phyloP scores from a whole-genome alignment of 2,797 vertebrate species.

The Micropoecilia bifurca region DNA sequence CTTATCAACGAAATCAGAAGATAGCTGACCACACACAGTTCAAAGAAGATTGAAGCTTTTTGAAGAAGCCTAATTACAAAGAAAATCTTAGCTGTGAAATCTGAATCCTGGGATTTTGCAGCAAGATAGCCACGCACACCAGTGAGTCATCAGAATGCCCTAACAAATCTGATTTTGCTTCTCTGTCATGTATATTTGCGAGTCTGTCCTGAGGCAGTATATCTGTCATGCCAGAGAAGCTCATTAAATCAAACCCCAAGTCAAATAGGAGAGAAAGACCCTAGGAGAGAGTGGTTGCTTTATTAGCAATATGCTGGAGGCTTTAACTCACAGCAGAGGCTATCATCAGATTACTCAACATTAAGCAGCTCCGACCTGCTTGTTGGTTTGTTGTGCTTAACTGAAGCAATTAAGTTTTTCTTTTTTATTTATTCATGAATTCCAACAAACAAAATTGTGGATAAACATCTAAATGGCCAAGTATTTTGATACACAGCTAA shows the following conservation, averaged over 20 bases:
- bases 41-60: conserved; percentile 2
- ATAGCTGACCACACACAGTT: background rate
- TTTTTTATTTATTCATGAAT: conserved; percentile 9
- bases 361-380: conserved; percentile 32
- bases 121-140: conserved; percentile 12
- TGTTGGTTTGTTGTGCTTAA: conserved; percentile 16
- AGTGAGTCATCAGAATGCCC: conserved; percentile 25
- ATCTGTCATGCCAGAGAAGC: conserved; percentile 31
- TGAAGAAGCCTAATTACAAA: conserved; percentile 13
- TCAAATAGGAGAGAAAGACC: conserved; percentile 23
- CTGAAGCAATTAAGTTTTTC: conserved; percentile 20
- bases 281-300: conserved; percentile 33
- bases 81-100: conserved; percentile 4
- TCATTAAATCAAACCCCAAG: conserved; percentile 44
- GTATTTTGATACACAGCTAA: background rate
- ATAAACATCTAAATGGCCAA: too few species aligned
- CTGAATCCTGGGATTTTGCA: conserved; percentile 8
- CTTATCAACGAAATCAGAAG: conserved; percentile 1
- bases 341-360: conserved; percentile 26
- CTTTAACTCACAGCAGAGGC: conserved; percentile 29
- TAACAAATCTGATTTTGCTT: conserved; percentile 17
- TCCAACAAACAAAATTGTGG: background rate
- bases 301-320: conserved; percentile 47
- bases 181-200: conserved; percentile 29
- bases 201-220: conserved; percentile 23